phyloP scores from a whole-genome alignment of 2,888 invertebrate species.

The Nasonovia ribisnigri region DNA sequence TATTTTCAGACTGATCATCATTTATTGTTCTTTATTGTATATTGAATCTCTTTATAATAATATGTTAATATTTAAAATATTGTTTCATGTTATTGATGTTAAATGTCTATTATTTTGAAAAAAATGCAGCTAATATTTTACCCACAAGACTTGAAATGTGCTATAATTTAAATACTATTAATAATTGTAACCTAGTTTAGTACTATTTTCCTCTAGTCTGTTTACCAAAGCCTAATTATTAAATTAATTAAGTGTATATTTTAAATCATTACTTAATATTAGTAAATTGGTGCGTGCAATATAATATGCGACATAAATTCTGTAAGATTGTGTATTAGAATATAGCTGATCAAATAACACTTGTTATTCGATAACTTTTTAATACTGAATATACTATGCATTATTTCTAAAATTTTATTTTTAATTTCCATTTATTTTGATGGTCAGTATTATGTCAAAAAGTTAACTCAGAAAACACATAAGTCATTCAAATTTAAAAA shows the following conservation, averaged over 20 bases:
- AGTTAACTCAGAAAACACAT: not conserved
- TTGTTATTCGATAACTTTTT: not conserved
- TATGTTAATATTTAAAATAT: slow-evolving; percentile 39
- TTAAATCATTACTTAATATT: slow-evolving; percentile 6
- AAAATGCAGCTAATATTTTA: slow-evolving; percentile 35
- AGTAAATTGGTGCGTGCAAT: slow-evolving; percentile 1
- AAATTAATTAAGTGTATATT: slow-evolving; percentile 16
- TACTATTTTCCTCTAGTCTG: slow-evolving; percentile 18
- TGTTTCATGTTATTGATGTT: slow-evolving; percentile 12
- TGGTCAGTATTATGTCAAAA: not conserved
- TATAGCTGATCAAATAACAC: not conserved
- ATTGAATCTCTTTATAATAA: slow-evolving; percentile 36
- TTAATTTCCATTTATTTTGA: slow-evolving; percentile 1
- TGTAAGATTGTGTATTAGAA: not conserved
- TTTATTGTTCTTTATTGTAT: slow-evolving; percentile 20
- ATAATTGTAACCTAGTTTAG: slow-evolving; percentile 13
- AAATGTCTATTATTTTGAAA: slow-evolving; percentile 30
- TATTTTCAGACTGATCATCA: slow-evolving; percentile 37
- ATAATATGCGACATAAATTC: not conserved
- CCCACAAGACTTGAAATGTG: slow-evolving; percentile 54
- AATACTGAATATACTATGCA: not conserved
- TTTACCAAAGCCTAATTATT: slow-evolving; percentile 39
- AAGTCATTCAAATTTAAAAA: not conserved
- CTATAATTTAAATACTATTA: slow-evolving; percentile 43
- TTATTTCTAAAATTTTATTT: not conserved